phyloP scores from a whole-genome alignment of 53 echinoderm and acorn worm genomes.

The Arbacia lixula region DNA sequence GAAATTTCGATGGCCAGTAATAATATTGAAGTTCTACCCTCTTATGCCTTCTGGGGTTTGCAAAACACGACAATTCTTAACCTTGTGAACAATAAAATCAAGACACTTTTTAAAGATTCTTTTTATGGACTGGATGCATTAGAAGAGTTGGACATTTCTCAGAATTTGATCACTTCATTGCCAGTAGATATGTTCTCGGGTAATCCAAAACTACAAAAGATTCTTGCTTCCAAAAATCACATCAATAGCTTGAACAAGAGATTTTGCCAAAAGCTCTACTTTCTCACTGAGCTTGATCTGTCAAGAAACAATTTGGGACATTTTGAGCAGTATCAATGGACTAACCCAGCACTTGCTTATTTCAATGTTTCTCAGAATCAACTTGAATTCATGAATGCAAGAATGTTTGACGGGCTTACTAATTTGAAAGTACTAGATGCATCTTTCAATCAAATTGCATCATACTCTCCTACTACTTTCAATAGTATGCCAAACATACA shows the following conservation, averaged over 20 bases:
- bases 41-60: neutral
- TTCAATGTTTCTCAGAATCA: neutral
- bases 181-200: neutral
- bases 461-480: neutral
- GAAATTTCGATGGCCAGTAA: neutral
- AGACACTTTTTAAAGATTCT: neutral
- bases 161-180: neutral
- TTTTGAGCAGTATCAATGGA: neutral
- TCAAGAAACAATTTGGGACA: neutral
- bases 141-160: neutral
- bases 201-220: neutral
- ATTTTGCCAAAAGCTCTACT: neutral
- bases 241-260: neutral
- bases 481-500: neutral
- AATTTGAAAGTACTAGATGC: neutral
- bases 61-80: neutral
- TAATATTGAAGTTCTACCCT: neutral
- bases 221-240: neutral
- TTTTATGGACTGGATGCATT: neutral
- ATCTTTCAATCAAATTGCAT: neutral
- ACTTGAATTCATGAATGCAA: neutral
- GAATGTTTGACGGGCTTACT: neutral
- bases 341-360: neutral
- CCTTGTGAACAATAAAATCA: neutral
- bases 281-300: slow-evolving; percentile 9